Conservation (phyloP, 2,113 vertebrate species). For the Amblyornis subalaris region DNA sequence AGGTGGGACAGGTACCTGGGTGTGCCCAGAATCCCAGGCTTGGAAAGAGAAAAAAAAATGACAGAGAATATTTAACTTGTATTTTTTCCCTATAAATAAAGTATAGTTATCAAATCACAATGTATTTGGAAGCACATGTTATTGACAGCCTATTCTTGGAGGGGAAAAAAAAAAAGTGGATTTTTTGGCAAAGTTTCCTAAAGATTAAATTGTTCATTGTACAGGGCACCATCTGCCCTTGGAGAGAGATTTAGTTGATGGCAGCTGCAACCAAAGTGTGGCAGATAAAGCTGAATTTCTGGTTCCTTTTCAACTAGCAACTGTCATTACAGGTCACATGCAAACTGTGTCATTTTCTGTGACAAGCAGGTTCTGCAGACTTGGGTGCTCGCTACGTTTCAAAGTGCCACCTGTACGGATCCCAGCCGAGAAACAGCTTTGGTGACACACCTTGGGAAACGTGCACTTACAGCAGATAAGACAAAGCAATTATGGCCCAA, state of each 20-base stretch:
- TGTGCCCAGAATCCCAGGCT: background rate
- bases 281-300: slow-evolving; percentile 70
- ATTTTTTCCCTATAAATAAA: slow-evolving; percentile 65
- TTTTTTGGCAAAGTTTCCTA: slow-evolving; percentile 76
- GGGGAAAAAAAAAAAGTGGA: slow-evolving; percentile 38
- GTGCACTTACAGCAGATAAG: background rate
- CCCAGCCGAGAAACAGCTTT: slow-evolving; percentile 22
- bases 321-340: slow-evolving; percentile 61
- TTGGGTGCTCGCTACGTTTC: slow-evolving; percentile 42
- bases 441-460: slow-evolving; percentile 40
- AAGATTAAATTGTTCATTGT: slow-evolving; percentile 81
- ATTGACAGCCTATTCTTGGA: slow-evolving; percentile 77
- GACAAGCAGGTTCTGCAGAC: slow-evolving; percentile 58
- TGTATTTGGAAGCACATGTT: slow-evolving; percentile 68
- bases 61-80: slow-evolving; percentile 31
- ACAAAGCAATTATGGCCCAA: background rate
- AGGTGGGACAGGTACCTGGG: background rate
- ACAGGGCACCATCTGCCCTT: slow-evolving; percentile 75
- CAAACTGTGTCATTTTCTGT: slow-evolving; percentile 63
- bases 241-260: slow-evolving; percentile 72
- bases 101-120: slow-evolving; percentile 55
- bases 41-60: background rate
- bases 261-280: slow-evolving; percentile 67
- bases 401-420: slow-evolving; percentile 55
- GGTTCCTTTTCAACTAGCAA: slow-evolving; percentile 58